Evolutionary conservation across 2,888 invertebrate species (phyloP).

Genomic region (Acanthosoma haemorrhoidale): DNA sequence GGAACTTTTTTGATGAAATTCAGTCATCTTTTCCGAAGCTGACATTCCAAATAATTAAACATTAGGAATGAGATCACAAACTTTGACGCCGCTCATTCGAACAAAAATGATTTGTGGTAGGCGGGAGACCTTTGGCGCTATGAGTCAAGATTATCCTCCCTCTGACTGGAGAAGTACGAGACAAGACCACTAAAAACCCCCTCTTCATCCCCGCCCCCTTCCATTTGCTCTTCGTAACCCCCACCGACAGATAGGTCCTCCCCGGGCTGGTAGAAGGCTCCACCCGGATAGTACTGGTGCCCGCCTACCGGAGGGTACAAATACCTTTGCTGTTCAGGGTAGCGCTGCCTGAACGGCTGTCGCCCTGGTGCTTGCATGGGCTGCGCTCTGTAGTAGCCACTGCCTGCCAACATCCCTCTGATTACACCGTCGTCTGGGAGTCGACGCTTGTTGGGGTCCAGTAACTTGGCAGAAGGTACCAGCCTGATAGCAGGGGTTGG

Average conservation of each 20-base stretch:
- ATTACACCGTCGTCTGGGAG: constrained; percentile 41
- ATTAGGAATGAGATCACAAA: neutral
- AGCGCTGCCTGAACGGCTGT: constrained; percentile 40
- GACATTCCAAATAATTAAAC: neutral
- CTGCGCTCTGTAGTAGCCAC: constrained; percentile 45
- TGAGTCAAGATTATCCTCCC: constrained; percentile 79
- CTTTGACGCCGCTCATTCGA: neutral
- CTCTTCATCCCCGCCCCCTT: constrained; percentile 48
- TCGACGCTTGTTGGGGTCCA: constrained; percentile 38
- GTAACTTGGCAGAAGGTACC: constrained; percentile 2
- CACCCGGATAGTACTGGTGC: constrained; percentile 28
- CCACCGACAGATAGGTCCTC: neutral
- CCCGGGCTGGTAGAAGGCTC: neutral
- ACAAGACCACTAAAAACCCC: constrained; percentile 82
- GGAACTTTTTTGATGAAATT: neutral
- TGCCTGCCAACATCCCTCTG: constrained; percentile 45
- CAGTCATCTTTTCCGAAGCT: neutral
- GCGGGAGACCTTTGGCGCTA: constrained; percentile 48
- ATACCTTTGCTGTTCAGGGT: constrained; percentile 40
- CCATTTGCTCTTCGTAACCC: constrained; percentile 12
- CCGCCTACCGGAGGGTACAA: constrained; percentile 41
- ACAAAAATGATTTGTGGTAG: neutral
- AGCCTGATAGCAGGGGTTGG: constrained; percentile 15
- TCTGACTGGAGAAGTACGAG: constrained; percentile 86
- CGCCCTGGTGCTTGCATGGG: constrained; percentile 42